Base-by-base conservation (phyloP, 1,140 invertebrate species). In the Aphidius gifuensis region DNA sequence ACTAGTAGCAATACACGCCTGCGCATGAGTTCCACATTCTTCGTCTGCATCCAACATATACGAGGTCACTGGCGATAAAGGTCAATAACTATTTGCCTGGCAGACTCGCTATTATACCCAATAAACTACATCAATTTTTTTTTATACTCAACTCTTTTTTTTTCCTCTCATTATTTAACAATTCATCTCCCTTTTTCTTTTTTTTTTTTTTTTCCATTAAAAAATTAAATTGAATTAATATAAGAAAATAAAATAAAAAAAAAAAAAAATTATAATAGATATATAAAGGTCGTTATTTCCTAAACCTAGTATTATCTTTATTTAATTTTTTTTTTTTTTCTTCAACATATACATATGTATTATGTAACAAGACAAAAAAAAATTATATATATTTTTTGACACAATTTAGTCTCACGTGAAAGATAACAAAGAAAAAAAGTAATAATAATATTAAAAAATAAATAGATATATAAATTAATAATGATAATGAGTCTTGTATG, bases 71-170 rank as follows among this genome's bases (percentile, higher is more conserved):
- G 38, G 65, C 50, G 64, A 71, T 69, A 69, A 70, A 71, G 68
- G 70, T 70, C 68, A 71, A 70, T 69, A 69, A 67, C 67, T 70
- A 66, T 70, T 70, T 67, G 58, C 51, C 66, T 58, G 66, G 56
- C 47, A 62, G 61, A 62, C 61, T 62, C 9, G 42, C 55, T 44
- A 62, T 62, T 62, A 62, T 49, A 55, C 32, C 40, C 47, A 56
- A 57, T 57, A 39, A 43, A 54, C 23, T 32, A 32, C 23, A 39
- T 11, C 50, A 39, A 38, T 53, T 23, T 38, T 23, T 53, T 43
- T 11, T 38, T 8, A 54, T 16, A 16, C 16, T 16, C 21, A 32
- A 16, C 16, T 16, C 16, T 16, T 9, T 53, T 39, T 5, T 5
- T 4, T 21, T 23, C 6, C n/a, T 8, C n/a, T 50, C n/a, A 9